These are phyloP conservation scores for Caerostris darwini DNA, from an alignment of 1,140 invertebrate genomes.

Conservation along the genomic window DNA sequence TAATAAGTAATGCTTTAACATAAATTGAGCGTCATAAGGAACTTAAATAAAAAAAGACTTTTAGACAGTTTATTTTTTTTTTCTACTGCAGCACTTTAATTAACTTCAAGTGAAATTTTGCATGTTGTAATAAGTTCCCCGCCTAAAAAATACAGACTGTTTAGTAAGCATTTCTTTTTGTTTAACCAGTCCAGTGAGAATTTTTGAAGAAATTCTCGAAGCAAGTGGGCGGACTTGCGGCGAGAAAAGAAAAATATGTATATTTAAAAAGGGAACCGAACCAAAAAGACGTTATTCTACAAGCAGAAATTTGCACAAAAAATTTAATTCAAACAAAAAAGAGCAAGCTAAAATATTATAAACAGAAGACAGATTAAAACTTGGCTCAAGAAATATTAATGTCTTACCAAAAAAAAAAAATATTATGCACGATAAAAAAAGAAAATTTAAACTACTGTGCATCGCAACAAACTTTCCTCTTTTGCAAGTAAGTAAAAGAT, in stretches of 20 bases:
- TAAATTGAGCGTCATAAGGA: neutral
- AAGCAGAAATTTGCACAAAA: neutral
- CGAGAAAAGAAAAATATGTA: neutral
- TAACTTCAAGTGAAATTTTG: neutral
- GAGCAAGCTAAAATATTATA: neutral
- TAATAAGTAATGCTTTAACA: neutral
- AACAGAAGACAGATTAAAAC: conserved; percentile 4
- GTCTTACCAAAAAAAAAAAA: neutral
- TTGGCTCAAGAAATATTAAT: neutral
- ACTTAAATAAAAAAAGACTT: neutral
- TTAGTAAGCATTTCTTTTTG: neutral
- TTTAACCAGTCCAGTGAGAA: neutral
- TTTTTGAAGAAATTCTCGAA: neutral
- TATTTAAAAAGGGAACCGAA: too few species aligned
- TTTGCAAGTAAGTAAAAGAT: neutral
- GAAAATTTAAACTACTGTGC: neutral
- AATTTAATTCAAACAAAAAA: neutral
- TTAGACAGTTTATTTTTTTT: neutral
- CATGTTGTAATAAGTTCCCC: conserved; percentile 2
- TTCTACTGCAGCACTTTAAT: neutral
- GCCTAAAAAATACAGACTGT: neutral
- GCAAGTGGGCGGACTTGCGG: too few species aligned
- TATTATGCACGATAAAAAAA: neutral
- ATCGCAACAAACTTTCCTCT: conserved; percentile 32
- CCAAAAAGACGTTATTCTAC: neutral